Evolutionary conservation across 2,113 vertebrate genomes (phyloP), one percentile per base, ranked within the genome.

Genomic region (Trematocara nigrifrons): DNA sequence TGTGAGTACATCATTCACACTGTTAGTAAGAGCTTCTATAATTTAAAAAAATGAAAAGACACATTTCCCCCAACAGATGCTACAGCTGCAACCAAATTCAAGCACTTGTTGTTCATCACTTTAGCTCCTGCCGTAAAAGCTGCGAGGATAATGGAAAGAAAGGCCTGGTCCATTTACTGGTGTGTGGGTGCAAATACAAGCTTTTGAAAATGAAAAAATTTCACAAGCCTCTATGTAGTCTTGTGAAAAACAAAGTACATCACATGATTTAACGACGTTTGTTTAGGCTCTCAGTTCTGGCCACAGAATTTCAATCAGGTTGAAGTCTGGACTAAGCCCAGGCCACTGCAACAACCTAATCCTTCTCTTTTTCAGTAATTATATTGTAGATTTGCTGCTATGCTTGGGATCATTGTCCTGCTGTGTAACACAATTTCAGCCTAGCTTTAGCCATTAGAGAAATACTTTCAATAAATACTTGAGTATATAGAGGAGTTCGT

Each of bases 61-160:
- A 96, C 94, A 94, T 95, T 94, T 91, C 79, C 91, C 91, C 92
- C 94, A 94, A 94, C 80, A 45, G 69, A 81, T 2, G 15, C 87
- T 87, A 83, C 49, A 71, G 84, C 82, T 53, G 15, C 47, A 20
- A 81, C 87, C 94, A 95, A 94, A 93, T 95, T 95, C 76, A 69
- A 87, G 87, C 52, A 7, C 20, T 40, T 47, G 79, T 22, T 57
- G 79, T 85, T 80, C 78, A 80, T 85, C 31, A 57, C 64, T 40
- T 38, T 29, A 38, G 29, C 64, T 51, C 35, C 69, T 82, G 78
- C 38, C 4, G 33, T 71, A 85, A 82, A 47, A 5, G 47, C 49
- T 54, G 66, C 2, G 33, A 71, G 31, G 51, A 80, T 51, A 26
- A 53, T 29, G 47, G 47, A 26, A 78, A 80, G 40, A 40, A 64